Conservation (phyloP, 2,888 invertebrate species). For the Podabrus alpinus region DNA sequence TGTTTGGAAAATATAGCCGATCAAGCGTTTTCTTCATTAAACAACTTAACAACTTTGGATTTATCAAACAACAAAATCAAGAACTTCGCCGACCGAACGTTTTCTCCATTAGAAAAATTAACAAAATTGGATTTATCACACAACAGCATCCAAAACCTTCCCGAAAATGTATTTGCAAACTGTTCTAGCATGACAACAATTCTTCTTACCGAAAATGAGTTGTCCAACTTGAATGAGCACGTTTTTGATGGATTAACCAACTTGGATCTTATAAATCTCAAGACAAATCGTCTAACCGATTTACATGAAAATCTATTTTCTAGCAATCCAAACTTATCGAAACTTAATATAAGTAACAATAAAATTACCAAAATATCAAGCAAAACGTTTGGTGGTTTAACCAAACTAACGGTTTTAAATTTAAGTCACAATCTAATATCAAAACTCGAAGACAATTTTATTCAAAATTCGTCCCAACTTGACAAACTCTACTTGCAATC, state of each 20-base stretch:
- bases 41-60: too few relatives aligned
- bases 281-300: background rate
- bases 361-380: background rate
- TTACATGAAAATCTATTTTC: constrained; percentile 3
- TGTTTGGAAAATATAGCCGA: background rate
- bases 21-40: background rate
- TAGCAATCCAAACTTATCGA: background rate
- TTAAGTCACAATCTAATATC: constrained; percentile 1
- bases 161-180: background rate
- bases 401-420: background rate
- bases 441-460: background rate
- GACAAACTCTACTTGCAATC: background rate
- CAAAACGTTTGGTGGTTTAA: background rate
- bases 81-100: background rate
- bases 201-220: constrained; percentile 2
- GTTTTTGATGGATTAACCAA: constrained; percentile 10
- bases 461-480: background rate
- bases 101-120: background rate
- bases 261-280: background rate
- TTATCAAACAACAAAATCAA: background rate
- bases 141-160: background rate
- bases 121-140: background rate
- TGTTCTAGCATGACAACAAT: background rate
- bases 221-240: background rate
- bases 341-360: constrained; percentile 7